A percentile compares a stretch with the other conserved stretches of the same genome.
phyloP scores from a whole-genome alignment of 2,113 vertebrate genomes.

The Pachypanchax playfairii region DNA sequence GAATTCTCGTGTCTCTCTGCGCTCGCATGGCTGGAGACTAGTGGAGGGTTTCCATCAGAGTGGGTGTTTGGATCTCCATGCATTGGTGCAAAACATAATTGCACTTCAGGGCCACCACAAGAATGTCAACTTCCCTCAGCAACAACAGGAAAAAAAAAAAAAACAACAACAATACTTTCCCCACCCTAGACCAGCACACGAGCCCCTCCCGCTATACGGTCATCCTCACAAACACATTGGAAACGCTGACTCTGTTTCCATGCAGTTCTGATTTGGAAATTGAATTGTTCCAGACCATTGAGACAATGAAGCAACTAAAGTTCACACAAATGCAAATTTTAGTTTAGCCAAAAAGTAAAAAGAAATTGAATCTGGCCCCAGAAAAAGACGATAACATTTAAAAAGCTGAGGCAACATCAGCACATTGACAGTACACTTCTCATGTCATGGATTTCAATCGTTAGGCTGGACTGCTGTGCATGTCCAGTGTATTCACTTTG shows the following conservation, averaged over 20 bases:
- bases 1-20: constrained; percentile 42
- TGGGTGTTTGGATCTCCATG: constrained; percentile 44
- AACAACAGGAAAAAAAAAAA: constrained; percentile 27
- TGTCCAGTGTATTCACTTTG: too few species aligned
- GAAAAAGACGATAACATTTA: too few species aligned
- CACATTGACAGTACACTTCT: too few species aligned
- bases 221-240: constrained; percentile 31
- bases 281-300: not conserved
- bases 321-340: too few species aligned
- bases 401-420: too few species aligned
- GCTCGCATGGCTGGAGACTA: constrained; percentile 28
- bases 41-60: constrained; percentile 30
- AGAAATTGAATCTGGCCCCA: too few species aligned
- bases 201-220: constrained; percentile 34
- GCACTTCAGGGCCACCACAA: constrained; percentile 62
- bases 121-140: constrained; percentile 54
- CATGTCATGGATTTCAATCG: too few species aligned
- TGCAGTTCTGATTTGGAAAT: not conserved
- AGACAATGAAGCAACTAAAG: not conserved
- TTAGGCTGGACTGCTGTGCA: too few species aligned
- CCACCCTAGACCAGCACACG: constrained; percentile 19
- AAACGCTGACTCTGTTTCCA: constrained; percentile 3
- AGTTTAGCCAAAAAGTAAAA: too few species aligned
- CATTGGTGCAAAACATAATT: constrained; percentile 56
- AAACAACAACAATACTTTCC: constrained; percentile 37